Evolutionary conservation across 2,113 vertebrate genomes (phyloP).

Genomic region (Pterocles orientalis): DNA sequence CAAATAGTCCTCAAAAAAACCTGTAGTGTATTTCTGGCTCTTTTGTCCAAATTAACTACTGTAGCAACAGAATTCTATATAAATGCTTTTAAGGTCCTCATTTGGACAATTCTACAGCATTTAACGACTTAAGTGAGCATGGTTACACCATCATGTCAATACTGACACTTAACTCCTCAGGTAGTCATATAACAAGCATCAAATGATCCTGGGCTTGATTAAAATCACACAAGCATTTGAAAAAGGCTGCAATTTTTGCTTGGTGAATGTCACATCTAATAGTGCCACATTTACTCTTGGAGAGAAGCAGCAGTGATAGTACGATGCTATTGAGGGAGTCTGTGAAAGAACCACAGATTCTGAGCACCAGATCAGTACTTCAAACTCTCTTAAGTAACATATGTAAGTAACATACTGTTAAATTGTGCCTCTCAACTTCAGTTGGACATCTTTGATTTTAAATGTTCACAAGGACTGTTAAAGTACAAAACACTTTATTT

Average conservation of each 20-base stretch:
- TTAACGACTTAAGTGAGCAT: neutral
- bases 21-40: neutral
- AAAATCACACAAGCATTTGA: neutral
- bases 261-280: neutral
- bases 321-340: neutral
- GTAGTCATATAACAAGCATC: neutral
- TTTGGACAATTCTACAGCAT: neutral
- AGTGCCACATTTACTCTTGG: rapidly evolving
- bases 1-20: neutral
- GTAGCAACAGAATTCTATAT: neutral
- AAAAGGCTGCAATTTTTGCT: neutral
- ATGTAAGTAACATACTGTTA: neutral
- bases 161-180: neutral
- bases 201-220: neutral
- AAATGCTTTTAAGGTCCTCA: neutral
- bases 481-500: neutral
- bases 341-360: neutral
- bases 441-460: neutral
- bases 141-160: neutral
- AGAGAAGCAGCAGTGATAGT: neutral
- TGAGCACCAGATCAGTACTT: neutral
- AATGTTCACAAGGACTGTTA: neutral
- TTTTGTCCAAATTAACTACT: neutral
- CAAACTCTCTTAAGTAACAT: too few species aligned
- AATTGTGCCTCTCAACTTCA: neutral